Evolutionary conservation across 2,888 invertebrate genomes (phyloP), one percentile per base, ranked within the genome.

Genomic region (Phaonia tiefii): DNA sequence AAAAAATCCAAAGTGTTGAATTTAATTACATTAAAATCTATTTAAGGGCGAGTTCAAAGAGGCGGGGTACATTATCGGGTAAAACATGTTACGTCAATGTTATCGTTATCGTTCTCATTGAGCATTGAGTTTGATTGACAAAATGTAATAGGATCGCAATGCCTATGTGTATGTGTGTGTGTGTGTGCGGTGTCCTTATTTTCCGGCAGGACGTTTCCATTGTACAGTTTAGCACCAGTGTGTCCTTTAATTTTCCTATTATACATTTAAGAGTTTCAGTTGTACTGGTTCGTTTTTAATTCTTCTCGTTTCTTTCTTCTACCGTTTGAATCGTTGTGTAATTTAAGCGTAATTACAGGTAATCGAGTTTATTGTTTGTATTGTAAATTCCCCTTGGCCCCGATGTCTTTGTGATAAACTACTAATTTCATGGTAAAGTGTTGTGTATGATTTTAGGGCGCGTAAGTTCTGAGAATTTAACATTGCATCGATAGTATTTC

Each of bases 341-440:
- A 84, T 82, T 80, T 80, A 70, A 80, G 63, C 22, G 42, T 80
- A 82, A 80, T 83, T 82, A 82, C 70, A 76, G 80, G 65, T 79
- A 80, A 74, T 78, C 37, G 37, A 75, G 71, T 77, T 71, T 76
- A 79, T 81, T 71, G 54, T 66, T 67, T 37, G 46, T 22, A n/a
- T 15, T 25, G 46, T 15, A 44, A 65, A 65, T 71, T 54, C 25
- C 37, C 46, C 37, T 71, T 54, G 31, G 44, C 54, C 20, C 44
- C 54, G 63, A 51, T 67, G 65, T 70, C 44, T 31, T 31, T 31
- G 70, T 39, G 66, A 67, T 67, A 75, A 77, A 70, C 66, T 22
- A 74, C 66, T 31, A 74, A 54, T 63, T 80, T 63, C 20, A 39
- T 42, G 26, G 15, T 49, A 39, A 69, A 63, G 73, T 73, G 73